phyloP scores from a whole-genome alignment of 53 echinoderm and acorn worm species.

The Paelopatides confundens region DNA sequence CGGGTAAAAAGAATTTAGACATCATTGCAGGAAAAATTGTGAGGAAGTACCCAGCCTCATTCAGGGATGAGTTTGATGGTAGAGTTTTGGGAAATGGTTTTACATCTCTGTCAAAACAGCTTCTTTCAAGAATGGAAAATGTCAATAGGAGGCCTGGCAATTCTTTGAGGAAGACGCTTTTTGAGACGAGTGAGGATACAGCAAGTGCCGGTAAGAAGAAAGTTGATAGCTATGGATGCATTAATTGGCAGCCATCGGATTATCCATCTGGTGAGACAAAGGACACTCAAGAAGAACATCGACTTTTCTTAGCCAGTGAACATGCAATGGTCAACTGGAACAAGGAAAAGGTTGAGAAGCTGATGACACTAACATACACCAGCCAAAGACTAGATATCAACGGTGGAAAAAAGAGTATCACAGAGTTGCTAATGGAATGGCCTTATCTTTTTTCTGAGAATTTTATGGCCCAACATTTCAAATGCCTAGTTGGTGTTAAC shows the following conservation, averaged over 20 bases:
- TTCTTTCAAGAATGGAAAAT: background rate
- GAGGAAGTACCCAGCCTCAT: no score
- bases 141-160: background rate
- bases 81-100: background rate
- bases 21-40: no score
- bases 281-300: background rate
- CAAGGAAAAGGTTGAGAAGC: background rate
- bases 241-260: background rate
- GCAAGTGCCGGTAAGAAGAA: background rate
- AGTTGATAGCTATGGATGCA: constrained; percentile 7
- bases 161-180: background rate
- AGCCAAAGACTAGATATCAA: background rate
- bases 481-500: no score
- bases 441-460: no score
- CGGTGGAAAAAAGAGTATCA: no score
- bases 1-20: no score
- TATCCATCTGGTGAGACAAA: background rate
- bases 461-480: no score
- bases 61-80: no score
- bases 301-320: background rate
- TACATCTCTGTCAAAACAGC: background rate
- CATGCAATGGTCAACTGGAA: background rate
- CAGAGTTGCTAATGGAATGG: no score
- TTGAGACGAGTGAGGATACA: background rate
- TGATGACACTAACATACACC: background rate